Conservation (phyloP, 2,888 invertebrate genomes). For the Oligia strigilis region DNA sequence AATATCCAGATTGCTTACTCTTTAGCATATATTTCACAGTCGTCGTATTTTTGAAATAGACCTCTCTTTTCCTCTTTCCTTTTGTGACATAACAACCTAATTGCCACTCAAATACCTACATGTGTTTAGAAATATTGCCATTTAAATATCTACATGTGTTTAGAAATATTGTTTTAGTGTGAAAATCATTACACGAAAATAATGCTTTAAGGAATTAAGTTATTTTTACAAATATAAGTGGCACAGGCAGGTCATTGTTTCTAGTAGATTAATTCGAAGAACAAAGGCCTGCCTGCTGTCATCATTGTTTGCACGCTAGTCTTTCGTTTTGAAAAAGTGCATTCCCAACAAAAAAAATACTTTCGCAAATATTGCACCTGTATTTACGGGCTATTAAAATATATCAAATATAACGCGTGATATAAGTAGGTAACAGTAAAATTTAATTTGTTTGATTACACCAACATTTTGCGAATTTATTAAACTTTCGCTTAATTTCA, state of each 20-base stretch:
- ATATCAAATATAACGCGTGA: neutral
- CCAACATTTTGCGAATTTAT: conserved; percentile 4
- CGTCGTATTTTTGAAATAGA: too few relatives aligned
- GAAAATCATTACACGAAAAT: neutral
- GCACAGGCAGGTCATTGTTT: neutral
- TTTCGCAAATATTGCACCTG: conserved; percentile 9
- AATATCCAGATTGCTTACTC: too few relatives aligned
- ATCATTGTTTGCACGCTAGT: neutral
- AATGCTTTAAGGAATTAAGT: too few relatives aligned
- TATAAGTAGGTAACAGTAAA: neutral
- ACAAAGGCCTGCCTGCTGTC: neutral
- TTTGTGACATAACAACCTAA: neutral
- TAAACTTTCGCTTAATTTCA: conserved; percentile 46
- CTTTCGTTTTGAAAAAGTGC: neutral
- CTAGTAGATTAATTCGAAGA: neutral
- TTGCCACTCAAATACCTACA: neutral
- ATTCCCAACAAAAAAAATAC: neutral
- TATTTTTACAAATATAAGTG: too few relatives aligned
- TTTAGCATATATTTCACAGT: neutral
- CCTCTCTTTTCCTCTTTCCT: neutral
- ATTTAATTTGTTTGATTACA: conserved; percentile 2
- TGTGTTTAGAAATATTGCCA: neutral
- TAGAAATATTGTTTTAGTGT: neutral
- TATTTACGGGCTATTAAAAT: neutral
- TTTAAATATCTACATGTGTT: neutral